Conservation (phyloP, 2,888 invertebrate species). For the Cosmia pyralina region DNA sequence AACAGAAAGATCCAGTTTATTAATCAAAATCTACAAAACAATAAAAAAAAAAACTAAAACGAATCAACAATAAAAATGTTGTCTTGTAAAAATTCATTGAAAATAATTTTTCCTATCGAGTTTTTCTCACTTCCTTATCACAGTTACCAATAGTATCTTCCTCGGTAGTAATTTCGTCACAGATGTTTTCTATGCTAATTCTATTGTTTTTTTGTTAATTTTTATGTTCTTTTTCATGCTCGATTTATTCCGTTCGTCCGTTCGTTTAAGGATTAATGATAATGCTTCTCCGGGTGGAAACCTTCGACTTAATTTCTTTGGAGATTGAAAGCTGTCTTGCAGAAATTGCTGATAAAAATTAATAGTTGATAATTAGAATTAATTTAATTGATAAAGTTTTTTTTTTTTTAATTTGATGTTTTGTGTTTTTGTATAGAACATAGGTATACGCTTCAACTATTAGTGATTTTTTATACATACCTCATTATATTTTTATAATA, state of each 20-base stretch:
- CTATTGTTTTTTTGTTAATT: constrained; percentile 90
- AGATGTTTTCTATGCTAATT: constrained; percentile 90
- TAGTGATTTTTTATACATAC: background rate
- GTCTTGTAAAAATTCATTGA: background rate
- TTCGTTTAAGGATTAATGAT: constrained; percentile 86
- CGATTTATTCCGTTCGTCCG: constrained; percentile 85
- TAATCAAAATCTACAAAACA: background rate
- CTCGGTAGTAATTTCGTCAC: constrained; percentile 80
- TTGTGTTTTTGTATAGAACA: background rate
- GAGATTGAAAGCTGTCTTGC: constrained; percentile 58
- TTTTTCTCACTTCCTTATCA: constrained; percentile 32
- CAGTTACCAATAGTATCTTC: constrained; percentile 68
- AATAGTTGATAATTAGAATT: constrained; percentile 58
- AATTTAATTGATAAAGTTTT: constrained; percentile 33
- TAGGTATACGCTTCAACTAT: no score
- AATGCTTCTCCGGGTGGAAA: constrained; percentile 79
- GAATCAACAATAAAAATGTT: background rate
- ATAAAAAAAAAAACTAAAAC: background rate
- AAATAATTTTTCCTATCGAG: background rate
- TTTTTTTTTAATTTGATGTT: background rate
- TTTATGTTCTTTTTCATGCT: constrained; percentile 88
- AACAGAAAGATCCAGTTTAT: no score
- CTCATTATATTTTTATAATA: background rate
- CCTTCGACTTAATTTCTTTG: constrained; percentile 63
- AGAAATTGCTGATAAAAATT: constrained; percentile 61